phyloP scores from a whole-genome alignment of 2,888 invertebrate genomes.

The Meganola albula region DNA sequence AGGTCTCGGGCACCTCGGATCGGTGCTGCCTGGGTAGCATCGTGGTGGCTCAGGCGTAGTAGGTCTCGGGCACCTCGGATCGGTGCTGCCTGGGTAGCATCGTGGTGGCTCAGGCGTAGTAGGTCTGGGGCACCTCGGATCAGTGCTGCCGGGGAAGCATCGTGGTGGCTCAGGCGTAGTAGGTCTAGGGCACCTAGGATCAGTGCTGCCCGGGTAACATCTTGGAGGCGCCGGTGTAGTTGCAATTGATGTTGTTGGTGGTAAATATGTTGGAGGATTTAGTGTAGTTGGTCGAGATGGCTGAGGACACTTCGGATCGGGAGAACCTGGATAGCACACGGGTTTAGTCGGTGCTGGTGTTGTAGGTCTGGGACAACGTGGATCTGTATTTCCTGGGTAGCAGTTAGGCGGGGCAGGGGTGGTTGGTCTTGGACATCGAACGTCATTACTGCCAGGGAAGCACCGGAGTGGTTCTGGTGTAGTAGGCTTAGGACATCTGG shows the following conservation, averaged over 20 bases:
- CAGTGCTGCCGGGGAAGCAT: conserved; percentile 31
- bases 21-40: conserved; percentile 21
- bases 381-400: conserved; percentile 37
- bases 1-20: conserved; percentile 32
- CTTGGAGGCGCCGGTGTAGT: conserved; percentile 13
- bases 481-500: conserved; percentile 9
- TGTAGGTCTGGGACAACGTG: conserved; percentile 29
- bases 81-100: conserved; percentile 26
- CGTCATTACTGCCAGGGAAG: conserved; percentile 26
- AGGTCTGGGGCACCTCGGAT: conserved; percentile 26
- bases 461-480: conserved; percentile 12
- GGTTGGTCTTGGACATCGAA: conserved; percentile 36
- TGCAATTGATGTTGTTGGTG: conserved; percentile 22
- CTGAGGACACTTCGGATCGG: conserved; percentile 36
- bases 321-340: conserved; percentile 36
- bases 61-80: conserved; percentile 28
- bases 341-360: conserved; percentile 28
- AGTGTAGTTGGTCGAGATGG: conserved; percentile 30
- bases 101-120: conserved; percentile 28
- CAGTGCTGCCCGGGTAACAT: conserved; percentile 17
- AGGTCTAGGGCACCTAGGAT: conserved; percentile 27
- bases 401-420: conserved; percentile 27
- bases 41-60: conserved; percentile 32
- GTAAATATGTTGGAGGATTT: conserved; percentile 14
- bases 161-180: conserved; percentile 25